Evolutionary conservation across 2,113 vertebrate species (phyloP), one percentile per base, ranked within the genome.

Genomic region (Zapornia atra): DNA sequence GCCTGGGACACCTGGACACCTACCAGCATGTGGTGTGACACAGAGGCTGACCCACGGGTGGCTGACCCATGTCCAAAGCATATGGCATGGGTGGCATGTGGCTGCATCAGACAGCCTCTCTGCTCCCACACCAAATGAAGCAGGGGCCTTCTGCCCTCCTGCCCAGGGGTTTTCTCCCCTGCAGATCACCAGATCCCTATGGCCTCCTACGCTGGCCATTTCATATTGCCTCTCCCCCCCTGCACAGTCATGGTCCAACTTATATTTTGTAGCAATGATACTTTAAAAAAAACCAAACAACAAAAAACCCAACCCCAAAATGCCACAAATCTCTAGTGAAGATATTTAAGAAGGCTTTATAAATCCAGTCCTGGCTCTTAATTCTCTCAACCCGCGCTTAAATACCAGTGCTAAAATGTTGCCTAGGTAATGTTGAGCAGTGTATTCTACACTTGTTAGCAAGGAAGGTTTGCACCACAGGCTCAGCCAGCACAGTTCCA

Each of bases 71-170:
- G 1, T 15, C 13, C 57, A 42, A 66, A 80, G 53, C 5, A 2
- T 1, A 1, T 9, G 34, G n/a, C 21, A 4, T 1, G 1, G 26
- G 48, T 1, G 2, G 9, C 4, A 0, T 9, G 63, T 34, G 63
- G 38, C 69, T 56, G 73, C 22, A 7, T 40, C 25, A 19, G 51
- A 8, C n/a, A 33, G 76, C 17, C 53, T 44, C 48, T 63, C 72
- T 86, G 15, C n/a, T 68, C 63, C 63, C 40, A 15, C 8, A 2
- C 14, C 36, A 20, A 71, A 29, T 22, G 31, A 3, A 3, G 1
- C 0, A 21, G 11, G 29, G 24, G 3, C 21, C 50, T 57, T 50
- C 60, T 85, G 65, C 44, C 57, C 53, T 89, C 42, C 77, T 19
- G 21, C 28, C 59, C n/a, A 31, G 34, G 20, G 31, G 1, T 12